Conservation (phyloP, 2,797 vertebrate species). For the Acanthurus tractus region DNA sequence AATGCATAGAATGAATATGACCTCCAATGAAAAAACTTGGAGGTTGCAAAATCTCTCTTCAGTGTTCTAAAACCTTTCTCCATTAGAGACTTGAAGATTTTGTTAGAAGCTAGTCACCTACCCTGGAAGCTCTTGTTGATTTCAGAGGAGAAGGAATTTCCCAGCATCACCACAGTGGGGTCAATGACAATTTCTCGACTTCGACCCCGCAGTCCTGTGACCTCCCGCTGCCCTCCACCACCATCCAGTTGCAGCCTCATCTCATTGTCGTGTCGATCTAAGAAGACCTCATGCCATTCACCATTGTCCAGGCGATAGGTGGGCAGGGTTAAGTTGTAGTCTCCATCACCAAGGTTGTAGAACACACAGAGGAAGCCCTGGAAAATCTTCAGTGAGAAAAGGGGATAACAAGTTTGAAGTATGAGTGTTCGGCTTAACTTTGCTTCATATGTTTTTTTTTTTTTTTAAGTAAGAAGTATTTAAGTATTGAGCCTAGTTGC, state of each 20-base stretch:
- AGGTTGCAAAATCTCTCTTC: background rate
- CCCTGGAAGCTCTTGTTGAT: constrained; percentile 91
- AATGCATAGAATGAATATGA: background rate
- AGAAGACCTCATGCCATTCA: constrained; percentile 89
- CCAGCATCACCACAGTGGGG: constrained; percentile 87
- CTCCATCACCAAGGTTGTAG: constrained; percentile 92
- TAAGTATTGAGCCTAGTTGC: too few species aligned
- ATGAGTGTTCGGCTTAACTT: background rate
- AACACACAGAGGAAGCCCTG: constrained; percentile 87
- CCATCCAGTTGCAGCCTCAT: constrained; percentile 89
- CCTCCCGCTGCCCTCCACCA: constrained; percentile 89
- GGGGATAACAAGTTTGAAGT: background rate
- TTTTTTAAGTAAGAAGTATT: background rate
- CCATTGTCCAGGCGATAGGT: constrained; percentile 90
- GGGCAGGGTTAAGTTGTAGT: constrained; percentile 87
- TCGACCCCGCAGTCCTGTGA: constrained; percentile 80
- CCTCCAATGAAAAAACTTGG: background rate
- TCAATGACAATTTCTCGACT: constrained; percentile 91
- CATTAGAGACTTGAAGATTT: background rate
- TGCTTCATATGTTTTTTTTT: background rate
- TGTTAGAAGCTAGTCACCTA: constrained; percentile 52
- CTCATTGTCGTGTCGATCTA: constrained; percentile 92
- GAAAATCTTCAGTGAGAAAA: constrained; percentile 78
- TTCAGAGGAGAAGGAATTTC: constrained; percentile 85
- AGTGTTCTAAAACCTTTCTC: background rate